These are phyloP conservation scores for Galemys pyrenaicus DNA, from an alignment of 2,113 vertebrate species.

Conservation along the genomic window DNA sequence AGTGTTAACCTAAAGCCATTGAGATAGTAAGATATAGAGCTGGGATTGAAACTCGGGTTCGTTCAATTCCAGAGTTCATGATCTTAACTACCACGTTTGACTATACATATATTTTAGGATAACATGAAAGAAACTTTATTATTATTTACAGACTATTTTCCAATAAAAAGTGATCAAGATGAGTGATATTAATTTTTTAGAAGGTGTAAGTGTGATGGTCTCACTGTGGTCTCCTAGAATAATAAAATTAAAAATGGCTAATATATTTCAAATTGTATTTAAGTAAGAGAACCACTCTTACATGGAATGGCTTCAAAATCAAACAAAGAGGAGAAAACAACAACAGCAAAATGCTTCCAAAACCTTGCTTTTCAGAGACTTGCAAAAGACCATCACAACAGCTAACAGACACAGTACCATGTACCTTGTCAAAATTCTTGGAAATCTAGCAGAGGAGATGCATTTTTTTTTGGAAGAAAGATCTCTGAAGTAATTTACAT, in stretches of 20 bases:
- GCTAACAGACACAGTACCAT: background rate
- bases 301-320: slow-evolving; percentile 41
- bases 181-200: slow-evolving; percentile 45
- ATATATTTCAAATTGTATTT: background rate
- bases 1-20: slow-evolving; percentile 3
- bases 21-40: background rate
- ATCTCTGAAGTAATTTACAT: slow-evolving; percentile 56
- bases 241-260: background rate
- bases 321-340: slow-evolving; percentile 19
- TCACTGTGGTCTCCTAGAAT: slow-evolving; percentile 30
- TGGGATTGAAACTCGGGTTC: slow-evolving; percentile 25
- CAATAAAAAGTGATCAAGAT: slow-evolving; percentile 46
- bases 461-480: slow-evolving; percentile 46
- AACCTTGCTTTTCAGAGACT: slow-evolving; percentile 28
- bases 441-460: slow-evolving; percentile 28
- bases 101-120: slow-evolving; percentile 14
- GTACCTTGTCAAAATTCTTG: slow-evolving; percentile 34
- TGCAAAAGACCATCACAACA: slow-evolving; percentile 13
- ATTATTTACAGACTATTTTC: slow-evolving; percentile 40
- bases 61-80: background rate
- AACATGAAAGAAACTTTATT: slow-evolving; percentile 27
- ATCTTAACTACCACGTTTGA: slow-evolving; percentile 33
- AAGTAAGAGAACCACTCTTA: background rate
- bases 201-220: slow-evolving; percentile 6
- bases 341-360: slow-evolving; percentile 48